A percentile compares a stretch with the other conserved stretches of the same genome.
These are phyloP conservation scores for Cremastinae sp. DNA, from an alignment of 2,888 invertebrate species.

Conservation along the genomic window DNA sequence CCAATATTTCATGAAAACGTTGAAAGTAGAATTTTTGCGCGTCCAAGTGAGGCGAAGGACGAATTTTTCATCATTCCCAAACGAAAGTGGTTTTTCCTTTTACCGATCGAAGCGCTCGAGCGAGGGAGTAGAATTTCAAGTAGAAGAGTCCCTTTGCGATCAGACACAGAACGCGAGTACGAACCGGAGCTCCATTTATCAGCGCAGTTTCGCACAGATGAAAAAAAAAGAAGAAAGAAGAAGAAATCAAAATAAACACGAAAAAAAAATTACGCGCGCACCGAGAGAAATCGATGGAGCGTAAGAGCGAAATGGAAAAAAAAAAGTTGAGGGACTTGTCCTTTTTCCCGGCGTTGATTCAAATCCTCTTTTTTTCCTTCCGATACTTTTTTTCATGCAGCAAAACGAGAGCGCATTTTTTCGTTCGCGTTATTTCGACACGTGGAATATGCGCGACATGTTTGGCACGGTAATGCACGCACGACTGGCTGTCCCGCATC, in stretches of 20 bases:
- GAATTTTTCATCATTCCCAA: neutral
- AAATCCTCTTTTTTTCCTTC: neutral
- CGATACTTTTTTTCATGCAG: slow-evolving; percentile 17
- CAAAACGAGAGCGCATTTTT: neutral
- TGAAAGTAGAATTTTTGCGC: too few relatives aligned
- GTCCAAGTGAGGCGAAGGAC: neutral
- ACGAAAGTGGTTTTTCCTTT: slow-evolving; percentile 12
- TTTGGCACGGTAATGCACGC: slow-evolving; percentile 66
- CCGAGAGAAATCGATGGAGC: neutral
- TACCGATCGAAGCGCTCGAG: slow-evolving; percentile 15
- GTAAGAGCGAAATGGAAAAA: neutral
- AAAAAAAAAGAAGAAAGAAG: too few relatives aligned
- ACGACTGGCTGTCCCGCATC: slow-evolving; percentile 69
- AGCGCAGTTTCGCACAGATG: slow-evolving; percentile 6
- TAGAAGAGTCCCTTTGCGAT: slow-evolving; percentile 29
- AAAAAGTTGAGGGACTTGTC: neutral
- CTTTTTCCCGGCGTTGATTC: neutral
- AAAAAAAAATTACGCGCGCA: too few relatives aligned
- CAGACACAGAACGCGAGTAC: slow-evolving; percentile 15
- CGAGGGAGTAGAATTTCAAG: slow-evolving; percentile 5
- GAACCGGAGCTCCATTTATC: slow-evolving; percentile 4
- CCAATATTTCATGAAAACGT: too few relatives aligned
- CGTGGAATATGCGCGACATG: slow-evolving; percentile 61
- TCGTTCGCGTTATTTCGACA: slow-evolving; percentile 10
- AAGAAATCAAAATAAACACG: too few relatives aligned